phyloP scores from a whole-genome alignment of 2,113 vertebrate species.

The Microcebus jonahi region DNA sequence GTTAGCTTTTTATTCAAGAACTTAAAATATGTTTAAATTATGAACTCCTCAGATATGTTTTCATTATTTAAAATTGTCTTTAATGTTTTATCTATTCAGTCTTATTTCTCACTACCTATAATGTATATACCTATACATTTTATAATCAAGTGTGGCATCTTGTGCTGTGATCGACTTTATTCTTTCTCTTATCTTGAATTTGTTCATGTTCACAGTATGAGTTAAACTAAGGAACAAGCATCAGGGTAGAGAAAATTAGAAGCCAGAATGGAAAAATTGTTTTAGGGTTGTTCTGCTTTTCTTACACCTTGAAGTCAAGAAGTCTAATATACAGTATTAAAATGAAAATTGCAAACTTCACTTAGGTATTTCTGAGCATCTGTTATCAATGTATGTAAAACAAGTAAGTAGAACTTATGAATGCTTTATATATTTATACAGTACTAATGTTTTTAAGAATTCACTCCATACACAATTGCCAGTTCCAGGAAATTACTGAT shows the following conservation, averaged over 20 bases:
- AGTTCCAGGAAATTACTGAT: not conserved
- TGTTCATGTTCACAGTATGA: not conserved
- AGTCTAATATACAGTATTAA: not conserved
- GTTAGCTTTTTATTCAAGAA: not conserved
- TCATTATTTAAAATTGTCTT: not conserved
- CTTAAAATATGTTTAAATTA: not conserved
- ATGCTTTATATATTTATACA: not conserved
- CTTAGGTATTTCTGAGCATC: not conserved
- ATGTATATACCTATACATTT: not conserved
- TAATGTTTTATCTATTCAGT: not conserved
- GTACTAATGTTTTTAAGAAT: not conserved
- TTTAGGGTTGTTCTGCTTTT: not conserved
- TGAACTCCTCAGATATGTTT: not conserved
- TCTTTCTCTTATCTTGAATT: not conserved
- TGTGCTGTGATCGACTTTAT: not conserved
- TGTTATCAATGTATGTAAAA: not conserved
- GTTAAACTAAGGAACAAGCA: not conserved
- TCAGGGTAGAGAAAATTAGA: not conserved
- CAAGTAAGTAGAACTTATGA: not conserved
- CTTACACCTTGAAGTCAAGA: not conserved
- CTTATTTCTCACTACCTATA: not conserved
- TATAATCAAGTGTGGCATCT: not conserved
- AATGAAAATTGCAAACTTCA: not conserved
- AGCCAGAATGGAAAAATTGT: not conserved
- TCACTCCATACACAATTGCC: not conserved